phyloP scores from a whole-genome alignment of 2,113 vertebrate genomes.

The Psettodes erumei region DNA sequence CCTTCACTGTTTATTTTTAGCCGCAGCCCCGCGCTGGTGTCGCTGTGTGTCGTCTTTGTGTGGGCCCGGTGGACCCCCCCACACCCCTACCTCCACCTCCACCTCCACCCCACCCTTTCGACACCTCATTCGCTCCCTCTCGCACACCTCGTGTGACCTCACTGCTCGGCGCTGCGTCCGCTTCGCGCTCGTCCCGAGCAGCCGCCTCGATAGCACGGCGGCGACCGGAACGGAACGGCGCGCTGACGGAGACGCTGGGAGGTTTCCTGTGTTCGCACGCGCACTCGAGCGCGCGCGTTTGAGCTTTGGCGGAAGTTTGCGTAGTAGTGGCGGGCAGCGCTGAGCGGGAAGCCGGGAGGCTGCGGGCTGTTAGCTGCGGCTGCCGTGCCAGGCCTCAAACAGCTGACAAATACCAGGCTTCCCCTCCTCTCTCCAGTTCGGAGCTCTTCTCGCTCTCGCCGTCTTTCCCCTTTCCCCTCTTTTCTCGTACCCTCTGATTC shows the following conservation, averaged over 20 bases:
- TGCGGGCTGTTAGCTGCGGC: slow-evolving; percentile 53
- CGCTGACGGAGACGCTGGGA: slow-evolving; percentile 18
- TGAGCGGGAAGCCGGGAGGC: slow-evolving; percentile 68
- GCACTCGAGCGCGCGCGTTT: slow-evolving; percentile 44
- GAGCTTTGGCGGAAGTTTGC: slow-evolving; percentile 58
- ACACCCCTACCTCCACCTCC: too few relatives aligned
- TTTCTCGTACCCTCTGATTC: slow-evolving; percentile 28
- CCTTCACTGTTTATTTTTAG: slow-evolving; percentile 83
- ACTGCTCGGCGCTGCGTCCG: too few relatives aligned
- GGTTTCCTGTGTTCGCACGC: slow-evolving; percentile 49
- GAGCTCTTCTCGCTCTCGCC: slow-evolving; percentile 41
- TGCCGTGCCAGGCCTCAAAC: slow-evolving; percentile 65
- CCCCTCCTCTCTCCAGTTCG: slow-evolving; percentile 31
- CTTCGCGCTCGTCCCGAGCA: too few relatives aligned
- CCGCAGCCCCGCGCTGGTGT: slow-evolving; percentile 66
- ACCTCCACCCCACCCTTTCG: too few relatives aligned
- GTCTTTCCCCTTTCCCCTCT: slow-evolving; percentile 31
- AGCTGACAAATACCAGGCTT: slow-evolving; percentile 57
- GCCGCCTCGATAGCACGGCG: too few relatives aligned
- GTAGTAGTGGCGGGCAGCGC: slow-evolving; percentile 66
- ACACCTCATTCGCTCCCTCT: slow-evolving; percentile 26
- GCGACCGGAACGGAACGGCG: not conserved
- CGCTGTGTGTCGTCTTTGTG: slow-evolving; percentile 77
- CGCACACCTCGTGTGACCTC: slow-evolving; percentile 21
- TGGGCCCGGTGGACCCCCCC: slow-evolving; percentile 65